Conservation (phyloP, 2,113 vertebrate species). For the Lepidothrix coronata region DNA sequence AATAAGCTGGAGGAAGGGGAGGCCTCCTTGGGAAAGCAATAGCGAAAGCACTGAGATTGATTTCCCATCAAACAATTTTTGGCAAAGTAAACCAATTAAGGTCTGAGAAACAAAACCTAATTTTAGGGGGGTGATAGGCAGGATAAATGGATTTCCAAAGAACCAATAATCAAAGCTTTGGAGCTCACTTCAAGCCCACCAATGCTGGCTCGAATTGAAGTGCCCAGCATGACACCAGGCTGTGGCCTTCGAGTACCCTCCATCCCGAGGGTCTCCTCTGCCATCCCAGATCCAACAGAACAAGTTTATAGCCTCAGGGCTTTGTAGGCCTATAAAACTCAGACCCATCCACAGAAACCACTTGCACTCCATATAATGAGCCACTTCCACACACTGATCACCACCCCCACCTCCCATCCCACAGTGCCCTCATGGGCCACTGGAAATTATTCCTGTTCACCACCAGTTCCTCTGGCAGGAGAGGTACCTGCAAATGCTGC, state of each 20-base stretch:
- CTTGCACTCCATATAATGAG: background rate
- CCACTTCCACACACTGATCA: background rate
- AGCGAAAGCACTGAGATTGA: slow-evolving; percentile 7
- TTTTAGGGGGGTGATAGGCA: background rate
- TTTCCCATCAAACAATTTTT: slow-evolving; percentile 29
- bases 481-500: background rate
- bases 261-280: background rate
- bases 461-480: background rate
- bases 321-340: background rate
- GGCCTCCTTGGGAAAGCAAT: slow-evolving; percentile 4
- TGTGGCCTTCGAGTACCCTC: background rate
- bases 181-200: background rate
- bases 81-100: slow-evolving; percentile 16
- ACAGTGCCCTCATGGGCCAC: background rate
- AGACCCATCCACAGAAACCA: background rate
- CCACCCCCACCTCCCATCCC: background rate
- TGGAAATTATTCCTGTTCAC: background rate
- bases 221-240: background rate
- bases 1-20: background rate
- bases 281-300: background rate
- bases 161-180: background rate
- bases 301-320: background rate
- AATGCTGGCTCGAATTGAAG: background rate
- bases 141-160: slow-evolving; percentile 4
- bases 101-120: background rate